Evolutionary conservation across 2,888 invertebrate genomes (phyloP), one percentile per base, ranked within the genome.

Genomic region (Philaethria dido): DNA sequence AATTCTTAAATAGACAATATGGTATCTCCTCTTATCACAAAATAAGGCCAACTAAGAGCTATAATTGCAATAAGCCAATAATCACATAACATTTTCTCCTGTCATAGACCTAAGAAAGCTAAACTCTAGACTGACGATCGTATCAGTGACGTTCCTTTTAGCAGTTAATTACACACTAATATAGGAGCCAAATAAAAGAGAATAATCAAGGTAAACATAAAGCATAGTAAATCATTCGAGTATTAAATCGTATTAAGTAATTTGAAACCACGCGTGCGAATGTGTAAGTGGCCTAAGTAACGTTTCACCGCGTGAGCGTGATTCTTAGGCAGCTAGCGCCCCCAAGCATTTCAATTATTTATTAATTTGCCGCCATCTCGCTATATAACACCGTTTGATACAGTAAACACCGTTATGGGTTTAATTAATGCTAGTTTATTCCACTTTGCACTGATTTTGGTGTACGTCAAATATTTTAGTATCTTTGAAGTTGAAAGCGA

Each of bases 311-410:
- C 75, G 75, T 79, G 76, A 72, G 75, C 76, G 76, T 79, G 78
- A 80, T 83, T 79, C 79, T 79, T 76, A 76, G 81, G 81, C 84
- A 83, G 85, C 83, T 80, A 83, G 84, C 84, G 83, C 82, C 78
- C 76, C 77, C 79, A 79, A 80, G 80, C 79, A 80, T 82, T 81
- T 86, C 85, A 87, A 87, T 88, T 87, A 88, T 86, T 88, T 84
- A 87, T 85, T 86, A 82, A 84, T 80, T 82, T 77, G 77, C 70
- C 71, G 69, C 70, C 70, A 69, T 71, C 66, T 72, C 72, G 68
- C 71, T 76, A 76, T 77, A 79, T 81, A 81, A 80, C 62, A 64
- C 67, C 66, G 66, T 69, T 70, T 69, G 70, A 70, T 73, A 72
- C 72, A 68, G 70, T 70, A 72, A 70, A 73, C 69, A 72, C 68